Conservation (phyloP, 2,888 invertebrate genomes). For the Prosopocoilus inquinatus region DNA sequence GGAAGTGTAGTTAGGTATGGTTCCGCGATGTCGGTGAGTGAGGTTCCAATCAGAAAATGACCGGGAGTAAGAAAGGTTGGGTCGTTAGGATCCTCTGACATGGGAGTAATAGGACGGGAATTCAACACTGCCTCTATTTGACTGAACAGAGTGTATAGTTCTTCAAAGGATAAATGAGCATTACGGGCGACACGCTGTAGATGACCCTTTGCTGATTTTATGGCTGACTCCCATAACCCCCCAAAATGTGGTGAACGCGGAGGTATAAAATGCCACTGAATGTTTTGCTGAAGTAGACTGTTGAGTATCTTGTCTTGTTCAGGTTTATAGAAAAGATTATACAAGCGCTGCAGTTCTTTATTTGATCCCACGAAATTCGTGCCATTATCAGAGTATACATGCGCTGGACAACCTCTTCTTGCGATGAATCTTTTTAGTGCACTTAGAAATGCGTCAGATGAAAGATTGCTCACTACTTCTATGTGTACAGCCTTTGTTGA, state of each 20-base stretch:
- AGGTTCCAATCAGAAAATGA: slow-evolving; percentile 24
- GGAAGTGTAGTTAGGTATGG: slow-evolving; percentile 21
- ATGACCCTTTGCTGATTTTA: slow-evolving; percentile 22
- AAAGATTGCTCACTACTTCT: slow-evolving; percentile 1
- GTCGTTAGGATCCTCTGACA: slow-evolving; percentile 23
- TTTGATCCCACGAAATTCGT: slow-evolving; percentile 18
- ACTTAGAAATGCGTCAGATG: not conserved
- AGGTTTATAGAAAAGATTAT: too few relatives aligned
- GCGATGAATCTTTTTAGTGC: not conserved
- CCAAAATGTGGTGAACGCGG: slow-evolving; percentile 20
- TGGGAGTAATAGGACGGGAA: slow-evolving; percentile 21
- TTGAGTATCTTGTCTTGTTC: too few relatives aligned
- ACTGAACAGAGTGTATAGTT: slow-evolving; percentile 18
- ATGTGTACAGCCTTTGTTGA: slow-evolving; percentile 5
- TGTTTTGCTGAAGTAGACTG: not conserved
- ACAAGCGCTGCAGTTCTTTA: not conserved
- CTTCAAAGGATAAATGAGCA: slow-evolving; percentile 17
- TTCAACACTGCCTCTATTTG: slow-evolving; percentile 24
- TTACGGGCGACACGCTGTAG: slow-evolving; percentile 17
- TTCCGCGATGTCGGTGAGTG: slow-evolving; percentile 23
- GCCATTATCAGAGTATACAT: slow-evolving; percentile 15
- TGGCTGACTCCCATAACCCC: slow-evolving; percentile 15
- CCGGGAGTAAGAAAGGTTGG: slow-evolving; percentile 19
- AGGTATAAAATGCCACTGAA: slow-evolving; percentile 21
- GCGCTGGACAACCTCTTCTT: not conserved